Percentiles rank a stretch among this genome's conserved stretches.
Conservation (phyloP, 1,140 invertebrate species). For the Saccostrea cuccullata region DNA sequence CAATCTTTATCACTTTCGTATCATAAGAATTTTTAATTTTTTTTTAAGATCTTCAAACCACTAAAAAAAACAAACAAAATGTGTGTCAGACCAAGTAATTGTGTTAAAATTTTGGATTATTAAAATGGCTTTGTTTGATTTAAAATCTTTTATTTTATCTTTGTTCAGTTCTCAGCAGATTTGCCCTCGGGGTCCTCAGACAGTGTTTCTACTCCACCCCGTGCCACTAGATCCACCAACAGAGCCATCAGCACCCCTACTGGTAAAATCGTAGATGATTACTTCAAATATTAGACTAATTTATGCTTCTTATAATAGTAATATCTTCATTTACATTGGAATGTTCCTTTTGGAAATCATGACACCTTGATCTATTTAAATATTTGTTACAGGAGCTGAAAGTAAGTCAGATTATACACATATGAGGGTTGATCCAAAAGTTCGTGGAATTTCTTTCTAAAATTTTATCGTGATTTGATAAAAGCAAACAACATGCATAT, state of each 20-base stretch:
- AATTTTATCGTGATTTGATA: too few relatives aligned
- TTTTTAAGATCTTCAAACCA: too few relatives aligned
- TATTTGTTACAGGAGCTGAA: not conserved
- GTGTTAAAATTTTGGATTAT: too few relatives aligned
- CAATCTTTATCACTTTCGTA: too few relatives aligned
- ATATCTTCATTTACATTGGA: not conserved
- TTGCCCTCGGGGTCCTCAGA: not conserved
- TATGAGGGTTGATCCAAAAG: too few relatives aligned
- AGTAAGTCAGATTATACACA: not conserved
- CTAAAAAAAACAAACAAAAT: too few relatives aligned
- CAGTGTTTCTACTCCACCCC: not conserved
- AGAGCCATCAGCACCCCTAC: slow-evolving; percentile 61
- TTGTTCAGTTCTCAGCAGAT: not conserved
- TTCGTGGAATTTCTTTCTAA: too few relatives aligned
- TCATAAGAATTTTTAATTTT: too few relatives aligned
- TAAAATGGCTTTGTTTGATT: not conserved
- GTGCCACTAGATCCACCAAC: not conserved
- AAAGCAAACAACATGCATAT: too few relatives aligned
- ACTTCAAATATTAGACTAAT: not conserved
- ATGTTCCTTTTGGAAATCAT: not conserved
- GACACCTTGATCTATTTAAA: not conserved
- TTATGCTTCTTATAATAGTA: not conserved
- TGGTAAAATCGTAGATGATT: slow-evolving; percentile 40
- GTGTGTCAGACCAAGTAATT: too few relatives aligned
- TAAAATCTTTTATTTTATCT: not conserved